phyloP scores from a whole-genome alignment of 2,888 invertebrate genomes.

The Hypena proboscidalis region DNA sequence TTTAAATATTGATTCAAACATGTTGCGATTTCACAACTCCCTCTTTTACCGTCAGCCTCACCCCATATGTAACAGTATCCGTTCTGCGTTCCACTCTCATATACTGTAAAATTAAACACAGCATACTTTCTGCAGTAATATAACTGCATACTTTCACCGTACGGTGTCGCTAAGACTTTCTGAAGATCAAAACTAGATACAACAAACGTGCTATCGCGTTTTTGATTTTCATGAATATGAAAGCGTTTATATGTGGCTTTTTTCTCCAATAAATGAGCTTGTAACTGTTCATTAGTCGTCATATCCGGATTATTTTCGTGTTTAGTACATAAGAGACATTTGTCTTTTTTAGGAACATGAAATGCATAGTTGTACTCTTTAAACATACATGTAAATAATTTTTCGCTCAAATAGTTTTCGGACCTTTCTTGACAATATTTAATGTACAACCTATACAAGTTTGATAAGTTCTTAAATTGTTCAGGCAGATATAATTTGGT shows the following conservation, averaged over 20 bases:
- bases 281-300: not conserved
- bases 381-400: slow-evolving; percentile 13
- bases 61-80: slow-evolving; percentile 31
- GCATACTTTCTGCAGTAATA: slow-evolving; percentile 18
- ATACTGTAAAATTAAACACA: slow-evolving; percentile 13
- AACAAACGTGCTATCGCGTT: slow-evolving; percentile 2
- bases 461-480: slow-evolving; percentile 12
- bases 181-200: slow-evolving; percentile 13
- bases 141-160: slow-evolving; percentile 17
- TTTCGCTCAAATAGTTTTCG: slow-evolving; percentile 9
- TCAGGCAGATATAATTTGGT: slow-evolving; percentile 18
- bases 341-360: slow-evolving; percentile 25
- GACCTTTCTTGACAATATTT: slow-evolving; percentile 18
- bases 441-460: slow-evolving; percentile 7
- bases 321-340: slow-evolving; percentile 20
- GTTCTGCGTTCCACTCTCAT: slow-evolving; percentile 14
- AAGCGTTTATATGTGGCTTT: slow-evolving; percentile 8
- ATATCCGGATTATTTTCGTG: slow-evolving; percentile 1
- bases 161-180: slow-evolving; percentile 11
- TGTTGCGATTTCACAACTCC: slow-evolving; percentile 45
- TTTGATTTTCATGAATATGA: slow-evolving; percentile 7
- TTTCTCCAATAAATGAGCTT: slow-evolving; percentile 12
- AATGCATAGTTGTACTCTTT: slow-evolving; percentile 16
- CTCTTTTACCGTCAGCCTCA: slow-evolving; percentile 45
- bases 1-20: slow-evolving; percentile 29